Conservation (phyloP, 1,140 invertebrate species). For the Lycorma delicatula region DNA sequence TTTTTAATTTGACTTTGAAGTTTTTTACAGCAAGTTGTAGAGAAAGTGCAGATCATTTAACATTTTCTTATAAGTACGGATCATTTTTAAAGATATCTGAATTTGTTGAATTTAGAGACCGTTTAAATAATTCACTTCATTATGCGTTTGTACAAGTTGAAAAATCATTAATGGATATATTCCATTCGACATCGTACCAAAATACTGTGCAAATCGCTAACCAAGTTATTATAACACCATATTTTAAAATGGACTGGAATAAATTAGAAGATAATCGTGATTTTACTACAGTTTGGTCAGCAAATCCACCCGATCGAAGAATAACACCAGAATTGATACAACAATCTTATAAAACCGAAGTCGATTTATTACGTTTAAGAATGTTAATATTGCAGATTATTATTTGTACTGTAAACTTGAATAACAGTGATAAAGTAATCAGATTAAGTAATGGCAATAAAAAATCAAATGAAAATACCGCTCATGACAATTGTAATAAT, state of each 20-base stretch:
- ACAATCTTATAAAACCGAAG: slow-evolving; percentile 17
- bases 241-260: slow-evolving; percentile 44
- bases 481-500: too few species aligned
- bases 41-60: slow-evolving; percentile 85
- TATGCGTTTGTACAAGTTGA: slow-evolving; percentile 67
- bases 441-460: not conserved
- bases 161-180: slow-evolving; percentile 66
- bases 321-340: slow-evolving; percentile 14
- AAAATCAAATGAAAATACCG: not conserved
- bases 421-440: not conserved
- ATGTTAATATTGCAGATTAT: slow-evolving; percentile 16
- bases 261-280: slow-evolving; percentile 50
- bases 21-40: slow-evolving; percentile 82
- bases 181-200: slow-evolving; percentile 41
- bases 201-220: slow-evolving; percentile 33
- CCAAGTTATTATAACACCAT: slow-evolving; percentile 46
- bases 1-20: slow-evolving; percentile 62
- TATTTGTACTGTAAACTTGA: not conserved
- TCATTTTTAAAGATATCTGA: slow-evolving; percentile 88
- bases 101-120: slow-evolving; percentile 75
- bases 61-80: slow-evolving; percentile 87
- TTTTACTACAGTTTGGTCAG: slow-evolving; percentile 36
- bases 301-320: slow-evolving; percentile 14
- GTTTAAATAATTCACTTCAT: slow-evolving; percentile 74
- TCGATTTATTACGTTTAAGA: slow-evolving; percentile 19